Conservation (phyloP, 2,113 vertebrate species). For the Chunga burmeisteri region DNA sequence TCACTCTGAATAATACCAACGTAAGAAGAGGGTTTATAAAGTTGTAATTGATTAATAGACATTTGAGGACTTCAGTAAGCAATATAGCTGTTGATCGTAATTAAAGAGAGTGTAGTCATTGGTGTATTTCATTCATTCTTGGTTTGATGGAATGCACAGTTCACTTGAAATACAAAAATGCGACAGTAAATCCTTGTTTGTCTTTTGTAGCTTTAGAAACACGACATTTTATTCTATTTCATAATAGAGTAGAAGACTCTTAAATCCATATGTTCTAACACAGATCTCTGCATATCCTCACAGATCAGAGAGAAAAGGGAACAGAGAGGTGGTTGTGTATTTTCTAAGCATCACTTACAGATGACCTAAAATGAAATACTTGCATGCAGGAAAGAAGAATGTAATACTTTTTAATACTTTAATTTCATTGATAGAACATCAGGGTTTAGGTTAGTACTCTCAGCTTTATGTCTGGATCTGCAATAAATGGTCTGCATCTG, state of each 20-base stretch:
- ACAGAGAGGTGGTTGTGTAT: neutral
- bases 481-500: neutral
- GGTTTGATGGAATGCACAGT: neutral
- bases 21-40: neutral
- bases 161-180: slow-evolving; percentile 6
- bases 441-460: neutral
- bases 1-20: neutral
- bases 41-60: neutral
- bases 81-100: neutral
- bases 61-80: neutral
- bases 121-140: slow-evolving; percentile 25
- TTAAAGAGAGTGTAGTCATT: neutral
- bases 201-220: neutral
- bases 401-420: neutral
- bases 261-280: neutral
- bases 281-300: neutral
- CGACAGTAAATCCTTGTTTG: neutral
- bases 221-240: neutral
- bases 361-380: neutral
- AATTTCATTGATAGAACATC: neutral
- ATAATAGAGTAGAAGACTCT: neutral
- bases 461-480: neutral
- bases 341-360: neutral
- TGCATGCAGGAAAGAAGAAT: neutral
- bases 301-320: neutral